Percentiles rank a stretch among this genome's conserved stretches.
phyloP scores from a whole-genome alignment of 2,888 invertebrate genomes.

The Archaeoteleia sp. region DNA sequence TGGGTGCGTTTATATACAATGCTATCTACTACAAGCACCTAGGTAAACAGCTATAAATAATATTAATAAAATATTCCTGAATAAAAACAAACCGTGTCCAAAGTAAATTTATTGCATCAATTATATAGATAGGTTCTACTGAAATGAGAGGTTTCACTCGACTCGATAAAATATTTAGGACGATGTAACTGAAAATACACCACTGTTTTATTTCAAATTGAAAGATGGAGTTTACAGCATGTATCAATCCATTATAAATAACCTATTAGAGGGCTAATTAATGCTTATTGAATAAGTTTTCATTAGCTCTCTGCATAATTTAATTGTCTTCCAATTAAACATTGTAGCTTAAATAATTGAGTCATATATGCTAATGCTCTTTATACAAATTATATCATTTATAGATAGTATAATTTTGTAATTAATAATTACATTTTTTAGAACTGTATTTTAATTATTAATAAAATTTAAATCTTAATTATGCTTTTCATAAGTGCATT shows the following conservation, averaged over 20 bases:
- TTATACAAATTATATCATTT: no score
- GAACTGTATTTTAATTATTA: no score
- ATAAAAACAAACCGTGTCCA: background rate
- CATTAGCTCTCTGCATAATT: no score
- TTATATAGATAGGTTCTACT: background rate
- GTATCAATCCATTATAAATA: slow-evolving; percentile 12
- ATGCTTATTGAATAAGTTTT: no score
- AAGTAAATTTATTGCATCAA: slow-evolving; percentile 3
- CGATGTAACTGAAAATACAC: no score
- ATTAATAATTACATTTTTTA: no score
- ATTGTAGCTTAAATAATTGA: no score
- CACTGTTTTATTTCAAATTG: slow-evolving; percentile 9
- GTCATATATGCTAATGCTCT: no score
- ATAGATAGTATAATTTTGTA: no score
- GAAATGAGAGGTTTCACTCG: background rate
- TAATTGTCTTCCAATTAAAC: no score
- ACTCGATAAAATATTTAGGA: background rate
- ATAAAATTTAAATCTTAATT: no score
- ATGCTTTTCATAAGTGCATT: no score
- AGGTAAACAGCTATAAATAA: slow-evolving; percentile 14
- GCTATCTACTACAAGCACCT: background rate
- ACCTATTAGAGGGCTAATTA: slow-evolving; percentile 2
- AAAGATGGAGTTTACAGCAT: background rate
- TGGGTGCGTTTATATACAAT: background rate
- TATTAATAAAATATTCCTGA: slow-evolving; percentile 11